Evolutionary conservation across 1,140 invertebrate species (phyloP).

Genomic region (Caenorhabditis latens): DNA sequence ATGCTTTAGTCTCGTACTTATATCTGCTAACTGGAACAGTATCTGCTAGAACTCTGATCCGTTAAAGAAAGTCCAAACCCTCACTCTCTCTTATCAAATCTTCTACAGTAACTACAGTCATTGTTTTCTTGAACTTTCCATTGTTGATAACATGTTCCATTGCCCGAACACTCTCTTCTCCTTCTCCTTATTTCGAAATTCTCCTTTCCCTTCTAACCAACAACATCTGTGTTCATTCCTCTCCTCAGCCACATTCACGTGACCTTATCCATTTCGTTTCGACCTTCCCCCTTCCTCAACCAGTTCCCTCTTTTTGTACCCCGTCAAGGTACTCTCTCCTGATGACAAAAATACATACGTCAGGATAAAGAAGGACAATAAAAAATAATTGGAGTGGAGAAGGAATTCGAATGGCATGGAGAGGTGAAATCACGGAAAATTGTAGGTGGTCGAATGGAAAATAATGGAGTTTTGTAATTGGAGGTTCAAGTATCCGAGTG

Average conservation of each 20-base stretch:
- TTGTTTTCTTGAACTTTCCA: neutral
- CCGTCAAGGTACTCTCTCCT: neutral
- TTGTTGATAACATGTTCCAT: neutral
- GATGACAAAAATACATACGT: neutral
- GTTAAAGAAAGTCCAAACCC: neutral
- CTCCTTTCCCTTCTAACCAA: neutral
- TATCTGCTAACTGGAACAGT: too few species aligned
- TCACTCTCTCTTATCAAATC: neutral
- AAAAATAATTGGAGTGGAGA: conserved; percentile 28
- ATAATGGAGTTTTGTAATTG: too few species aligned
- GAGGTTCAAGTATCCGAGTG: too few species aligned
- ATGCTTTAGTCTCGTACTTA: too few species aligned
- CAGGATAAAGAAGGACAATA: neutral
- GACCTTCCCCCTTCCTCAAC: conserved; percentile 4
- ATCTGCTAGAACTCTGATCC: too few species aligned
- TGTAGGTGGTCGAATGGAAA: neutral
- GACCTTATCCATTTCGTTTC: conserved; percentile 18
- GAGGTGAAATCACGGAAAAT: neutral
- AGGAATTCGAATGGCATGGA: neutral
- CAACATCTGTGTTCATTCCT: neutral
- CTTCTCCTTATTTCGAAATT: too few species aligned
- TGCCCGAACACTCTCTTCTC: too few species aligned
- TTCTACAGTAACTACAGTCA: neutral
- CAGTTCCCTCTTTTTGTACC: conserved; percentile 12
- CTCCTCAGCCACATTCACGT: neutral